Base-by-base conservation (phyloP, 35 echinoderm and acorn worm genomes). In the Eucidaris tribuloides region DNA sequence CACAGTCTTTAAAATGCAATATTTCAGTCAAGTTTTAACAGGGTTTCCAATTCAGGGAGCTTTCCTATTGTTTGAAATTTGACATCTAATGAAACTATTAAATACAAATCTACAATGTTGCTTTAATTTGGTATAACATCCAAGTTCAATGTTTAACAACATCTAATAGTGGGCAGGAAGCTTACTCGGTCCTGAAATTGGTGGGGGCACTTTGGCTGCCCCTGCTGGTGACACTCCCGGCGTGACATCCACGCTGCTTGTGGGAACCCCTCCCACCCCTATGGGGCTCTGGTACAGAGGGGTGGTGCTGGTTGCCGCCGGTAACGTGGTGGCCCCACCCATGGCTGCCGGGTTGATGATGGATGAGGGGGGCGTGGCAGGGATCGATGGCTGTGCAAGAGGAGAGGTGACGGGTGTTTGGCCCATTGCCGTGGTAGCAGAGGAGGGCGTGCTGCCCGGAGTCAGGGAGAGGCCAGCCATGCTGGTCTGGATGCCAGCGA, bases 381-480 rank as follows among this genome's bases (percentile, higher is more conserved):
- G 9, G 37, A 2, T 74, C 35, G 60, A 64, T 33, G 68, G 68
- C 33, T 38, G 68, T 33, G 68, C 68, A 41, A 74, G 41, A n/a
- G 68, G 68, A 2, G 68, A 44, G 41, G 68, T 40, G 9, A 18
- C 68, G 7, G 24, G 25, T 32, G 34, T 65, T 30, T 28, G 19
- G 15, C n/a, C 46, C 9, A 3, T 0, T 7, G 60, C 7, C 13
- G 60, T 64, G 60, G 68, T 19, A 42, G 28, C 61, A 42, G 33
- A 79, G 78, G 41, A 56, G 40, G 66, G 52, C 6, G 88, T 80
- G 45, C 78, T 45, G n/a, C 70, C 71, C 54, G 82, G 65, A 20
- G 82, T 72, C 7, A 85, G 49, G 40, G 62, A 37, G 34, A 96
- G 40, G 7, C 70, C 80, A 15, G 87, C 81, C 20, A 96, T 33